Evolutionary conservation across 1,140 invertebrate genomes (phyloP), one percentile per base, ranked within the genome.

Genomic region (Drosophila yakuba): DNA sequence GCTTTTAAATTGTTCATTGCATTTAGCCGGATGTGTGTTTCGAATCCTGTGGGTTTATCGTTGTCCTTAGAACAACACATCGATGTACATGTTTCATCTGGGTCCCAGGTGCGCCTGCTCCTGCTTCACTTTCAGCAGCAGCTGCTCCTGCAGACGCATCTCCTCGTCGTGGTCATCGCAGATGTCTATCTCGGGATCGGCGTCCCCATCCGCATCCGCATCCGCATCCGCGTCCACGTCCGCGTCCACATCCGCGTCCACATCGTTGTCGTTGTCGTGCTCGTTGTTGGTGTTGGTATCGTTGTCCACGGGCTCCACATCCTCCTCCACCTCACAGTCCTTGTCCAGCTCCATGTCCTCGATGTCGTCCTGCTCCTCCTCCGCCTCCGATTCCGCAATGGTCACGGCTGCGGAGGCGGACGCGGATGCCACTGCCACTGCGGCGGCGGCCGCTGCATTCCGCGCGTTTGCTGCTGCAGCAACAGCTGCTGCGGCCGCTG

Each of bases 21-120:
- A 59, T 71, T 75, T 67, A 59, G 47, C 59, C 44, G 39, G 57
- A 61, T 45, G 47, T 20, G 47, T 15, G 25, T 36, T 4, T n/a
- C 28, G 39, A 54, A 23, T 10, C 59, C 62, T 51, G 20, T 61
- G 7, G 25, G 5, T 59, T 32, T 59, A 38, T 43, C 56, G 45
- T 52, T 48, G 39, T 51, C 17, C 52, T 61, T 86, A 86, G 57
- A 86, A 88, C 68, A 91, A 76, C 61, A 91, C 90, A 64, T 91
- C 90, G 71, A 91, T 90, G 79, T 88, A 91, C 83, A 91, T 82
- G 81, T 91, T 91, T 91, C 90, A 91, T 91, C 90, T 91, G 74
- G 66, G 57, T 58, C 63, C 69, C 17, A 35, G 36, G n/a, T 20
- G 20, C 23, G 79, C 56, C 47, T 90, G 85, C 69, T 89, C 86